These are phyloP conservation scores for Nomada fabriciana DNA, from an alignment of 2,888 invertebrate species.

Conservation along the genomic window DNA sequence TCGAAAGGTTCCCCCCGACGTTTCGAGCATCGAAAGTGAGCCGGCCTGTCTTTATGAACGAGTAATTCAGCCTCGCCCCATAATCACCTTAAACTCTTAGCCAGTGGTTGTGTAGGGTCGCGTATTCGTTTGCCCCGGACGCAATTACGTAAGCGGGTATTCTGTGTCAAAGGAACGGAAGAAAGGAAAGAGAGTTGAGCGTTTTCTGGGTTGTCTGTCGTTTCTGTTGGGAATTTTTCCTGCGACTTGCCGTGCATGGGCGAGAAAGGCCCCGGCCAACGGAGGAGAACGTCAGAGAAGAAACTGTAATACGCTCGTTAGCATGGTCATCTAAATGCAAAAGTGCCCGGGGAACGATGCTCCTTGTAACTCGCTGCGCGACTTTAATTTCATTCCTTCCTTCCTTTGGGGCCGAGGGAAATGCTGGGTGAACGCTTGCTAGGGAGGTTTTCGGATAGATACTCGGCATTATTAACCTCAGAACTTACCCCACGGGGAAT, in stretches of 20 bases:
- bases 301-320: constrained; percentile 50
- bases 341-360: constrained; percentile 35
- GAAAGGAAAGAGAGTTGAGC: constrained; percentile 16
- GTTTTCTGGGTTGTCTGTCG: constrained; percentile 20
- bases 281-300: constrained; percentile 38
- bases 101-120: constrained; percentile 1
- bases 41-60: background rate
- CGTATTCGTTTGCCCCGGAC: constrained; percentile 32
- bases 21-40: constrained; percentile 6
- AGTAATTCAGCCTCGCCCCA: constrained; percentile 16
- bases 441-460: too few relatives aligned
- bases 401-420: background rate
- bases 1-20: background rate
- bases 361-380: constrained; percentile 32
- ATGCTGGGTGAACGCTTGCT: too few relatives aligned
- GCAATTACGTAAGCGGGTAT: constrained; percentile 38
- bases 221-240: constrained; percentile 40
- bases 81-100: constrained; percentile 20
- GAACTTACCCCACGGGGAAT: too few relatives aligned
- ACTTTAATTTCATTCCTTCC: constrained; percentile 48
- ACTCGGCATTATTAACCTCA: too few relatives aligned
- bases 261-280: constrained; percentile 15
- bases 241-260: constrained; percentile 4
- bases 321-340: constrained; percentile 54
- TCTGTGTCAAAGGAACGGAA: constrained; percentile 30